Evolutionary conservation across 2,797 vertebrate genomes (phyloP).

Genomic region (Tinamus major): DNA sequence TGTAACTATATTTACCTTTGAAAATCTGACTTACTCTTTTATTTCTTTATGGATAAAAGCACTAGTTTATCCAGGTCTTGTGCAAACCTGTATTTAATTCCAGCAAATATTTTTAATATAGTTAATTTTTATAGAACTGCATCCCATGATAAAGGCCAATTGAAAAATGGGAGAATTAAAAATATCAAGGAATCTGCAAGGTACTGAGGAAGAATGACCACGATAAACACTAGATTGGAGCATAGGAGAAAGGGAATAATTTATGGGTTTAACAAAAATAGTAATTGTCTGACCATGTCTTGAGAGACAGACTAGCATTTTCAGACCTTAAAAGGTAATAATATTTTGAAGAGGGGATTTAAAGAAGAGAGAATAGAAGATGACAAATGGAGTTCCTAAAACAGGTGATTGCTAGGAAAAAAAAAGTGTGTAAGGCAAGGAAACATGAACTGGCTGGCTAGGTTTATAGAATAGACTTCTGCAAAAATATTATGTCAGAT

Average conservation of each 20-base stretch:
- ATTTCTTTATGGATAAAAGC: neutral
- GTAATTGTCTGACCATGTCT: neutral
- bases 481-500: neutral
- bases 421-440: neutral
- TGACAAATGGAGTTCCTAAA: conserved; percentile 22
- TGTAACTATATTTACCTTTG: neutral
- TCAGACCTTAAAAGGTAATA: neutral
- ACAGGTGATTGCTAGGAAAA: neutral
- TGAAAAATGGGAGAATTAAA: neutral
- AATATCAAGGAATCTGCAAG: neutral
- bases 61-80: neutral
- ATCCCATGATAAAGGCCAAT: neutral
- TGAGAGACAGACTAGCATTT: neutral
- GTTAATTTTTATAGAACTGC: neutral
- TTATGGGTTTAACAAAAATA: neutral
- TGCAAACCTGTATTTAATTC: neutral
- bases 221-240: neutral
- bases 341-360: neutral
- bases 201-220: neutral
- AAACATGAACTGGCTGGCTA: neutral
- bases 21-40: neutral
- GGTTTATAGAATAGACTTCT: neutral
- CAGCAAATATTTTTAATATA: neutral
- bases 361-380: neutral
- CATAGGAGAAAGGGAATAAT: neutral